These are phyloP conservation scores for Dolichomitus sp. DNA, from an alignment of 2,888 invertebrate genomes.

Conservation along the genomic window DNA sequence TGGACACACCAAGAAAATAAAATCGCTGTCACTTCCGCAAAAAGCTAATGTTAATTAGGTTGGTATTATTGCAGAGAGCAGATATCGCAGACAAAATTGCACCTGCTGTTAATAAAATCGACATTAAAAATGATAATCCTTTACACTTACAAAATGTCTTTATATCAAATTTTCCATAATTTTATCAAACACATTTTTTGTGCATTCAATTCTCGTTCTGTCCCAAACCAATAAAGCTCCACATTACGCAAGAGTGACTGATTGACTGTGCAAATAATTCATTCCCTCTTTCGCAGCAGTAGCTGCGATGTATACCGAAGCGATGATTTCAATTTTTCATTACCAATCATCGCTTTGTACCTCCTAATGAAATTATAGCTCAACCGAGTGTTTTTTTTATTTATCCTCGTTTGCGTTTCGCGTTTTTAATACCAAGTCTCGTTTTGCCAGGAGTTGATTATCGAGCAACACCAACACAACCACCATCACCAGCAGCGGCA, in stretches of 20 bases:
- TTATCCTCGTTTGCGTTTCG: slow-evolving; percentile 35
- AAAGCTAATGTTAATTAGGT: no score
- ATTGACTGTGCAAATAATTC: slow-evolving; percentile 33
- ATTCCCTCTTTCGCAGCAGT: not conserved
- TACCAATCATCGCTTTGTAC: slow-evolving; percentile 27
- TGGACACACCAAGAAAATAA: no score
- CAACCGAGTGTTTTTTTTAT: slow-evolving; percentile 24
- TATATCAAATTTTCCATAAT: not conserved
- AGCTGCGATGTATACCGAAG: not conserved
- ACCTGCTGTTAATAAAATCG: no score
- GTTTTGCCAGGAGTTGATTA: slow-evolving; percentile 54
- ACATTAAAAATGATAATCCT: no score
- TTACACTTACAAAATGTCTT: no score
- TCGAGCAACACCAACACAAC: slow-evolving; percentile 17
- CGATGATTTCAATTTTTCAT: slow-evolving; percentile 48
- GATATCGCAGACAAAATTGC: no score
- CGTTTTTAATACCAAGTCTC: slow-evolving; percentile 45
- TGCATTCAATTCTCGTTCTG: not conserved
- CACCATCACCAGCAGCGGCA: not conserved
- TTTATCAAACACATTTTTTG: not conserved
- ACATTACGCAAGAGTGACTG: not conserved
- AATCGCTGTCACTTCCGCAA: no score
- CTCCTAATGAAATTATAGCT: slow-evolving; percentile 10
- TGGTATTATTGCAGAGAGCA: no score
- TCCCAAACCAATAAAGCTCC: not conserved